Evolutionary conservation across 2,888 invertebrate species (phyloP).

Genomic region (Torymus auratus): DNA sequence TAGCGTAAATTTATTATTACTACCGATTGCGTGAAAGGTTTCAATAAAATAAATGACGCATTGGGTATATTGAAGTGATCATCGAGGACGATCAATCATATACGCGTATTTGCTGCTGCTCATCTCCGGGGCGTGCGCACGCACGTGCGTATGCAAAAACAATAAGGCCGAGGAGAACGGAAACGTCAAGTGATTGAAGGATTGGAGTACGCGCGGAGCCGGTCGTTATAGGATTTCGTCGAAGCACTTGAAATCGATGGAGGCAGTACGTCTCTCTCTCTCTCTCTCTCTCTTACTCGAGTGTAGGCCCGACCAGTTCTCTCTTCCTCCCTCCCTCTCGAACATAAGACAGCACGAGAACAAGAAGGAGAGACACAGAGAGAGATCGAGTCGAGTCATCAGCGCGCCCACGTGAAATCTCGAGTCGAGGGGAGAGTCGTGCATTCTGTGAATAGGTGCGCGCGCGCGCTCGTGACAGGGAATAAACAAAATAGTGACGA

Average conservation of each 20-base stretch:
- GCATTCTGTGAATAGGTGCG: slow-evolving; percentile 63
- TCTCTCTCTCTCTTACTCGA: slow-evolving; percentile 9
- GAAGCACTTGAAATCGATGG: slow-evolving; percentile 63
- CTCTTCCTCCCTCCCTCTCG: slow-evolving; percentile 21
- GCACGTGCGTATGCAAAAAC: slow-evolving; percentile 29
- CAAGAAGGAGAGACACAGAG: neutral
- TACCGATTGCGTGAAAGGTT: too few relatives aligned
- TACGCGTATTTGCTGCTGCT: neutral
- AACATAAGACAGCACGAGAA: slow-evolving; percentile 48
- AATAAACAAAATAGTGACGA: slow-evolving; percentile 74
- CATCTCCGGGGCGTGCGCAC: neutral
- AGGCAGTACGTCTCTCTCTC: slow-evolving; percentile 57
- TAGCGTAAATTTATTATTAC: too few relatives aligned
- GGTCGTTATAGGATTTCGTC: slow-evolving; percentile 56
- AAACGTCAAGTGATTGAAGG: slow-evolving; percentile 53
- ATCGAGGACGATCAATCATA: slow-evolving; percentile 28
- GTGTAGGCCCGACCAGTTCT: slow-evolving; percentile 57
- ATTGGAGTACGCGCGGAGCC: slow-evolving; percentile 44
- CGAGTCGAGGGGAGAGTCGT: slow-evolving; percentile 57
- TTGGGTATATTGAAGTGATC: neutral
- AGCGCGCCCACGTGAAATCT: slow-evolving; percentile 68
- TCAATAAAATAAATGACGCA: too few relatives aligned
- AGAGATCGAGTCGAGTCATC: slow-evolving; percentile 64
- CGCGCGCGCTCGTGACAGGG: slow-evolving; percentile 66
- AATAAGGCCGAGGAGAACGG: slow-evolving; percentile 26